Conservation (phyloP, 2,888 invertebrate species). For the Antitype chi region DNA sequence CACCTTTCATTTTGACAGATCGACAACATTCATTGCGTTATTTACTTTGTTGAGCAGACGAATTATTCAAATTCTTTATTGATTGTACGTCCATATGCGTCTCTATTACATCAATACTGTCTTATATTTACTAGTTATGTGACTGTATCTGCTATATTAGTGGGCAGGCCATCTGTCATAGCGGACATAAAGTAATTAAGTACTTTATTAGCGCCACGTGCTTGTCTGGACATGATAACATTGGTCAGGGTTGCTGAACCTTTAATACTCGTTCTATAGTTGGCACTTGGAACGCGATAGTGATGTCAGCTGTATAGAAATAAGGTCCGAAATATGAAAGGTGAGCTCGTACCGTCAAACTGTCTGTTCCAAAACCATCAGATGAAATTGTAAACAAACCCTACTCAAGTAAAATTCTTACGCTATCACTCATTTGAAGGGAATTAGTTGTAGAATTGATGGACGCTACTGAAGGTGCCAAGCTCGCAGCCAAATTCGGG, state of each 20-base stretch:
- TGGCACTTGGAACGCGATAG: conserved; percentile 4
- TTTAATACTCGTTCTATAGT: conserved; percentile 28
- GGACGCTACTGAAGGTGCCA: too few relatives aligned
- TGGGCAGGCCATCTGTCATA: conserved; percentile 45
- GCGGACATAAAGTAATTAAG: conserved; percentile 16
- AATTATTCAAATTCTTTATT: too few relatives aligned
- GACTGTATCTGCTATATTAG: background rate
- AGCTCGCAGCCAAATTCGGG: too few relatives aligned
- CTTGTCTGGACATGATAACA: conserved; percentile 19
- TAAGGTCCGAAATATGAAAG: background rate
- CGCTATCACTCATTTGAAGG: background rate
- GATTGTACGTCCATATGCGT: too few relatives aligned
- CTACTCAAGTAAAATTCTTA: too few relatives aligned
- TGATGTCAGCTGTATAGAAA: background rate
- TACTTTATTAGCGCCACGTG: conserved; percentile 43
- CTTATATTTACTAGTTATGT: background rate
- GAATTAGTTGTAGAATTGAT: too few relatives aligned
- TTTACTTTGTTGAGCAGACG: too few relatives aligned
- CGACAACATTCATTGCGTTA: too few relatives aligned
- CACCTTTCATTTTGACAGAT: too few relatives aligned
- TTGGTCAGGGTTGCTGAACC: conserved; percentile 43
- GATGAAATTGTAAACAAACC: background rate
- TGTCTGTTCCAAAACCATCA: background rate
- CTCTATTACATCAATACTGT: background rate
- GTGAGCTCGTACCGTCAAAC: background rate